Base-by-base conservation (phyloP, 1,140 invertebrate genomes). In the Lucilia cuprina region DNA sequence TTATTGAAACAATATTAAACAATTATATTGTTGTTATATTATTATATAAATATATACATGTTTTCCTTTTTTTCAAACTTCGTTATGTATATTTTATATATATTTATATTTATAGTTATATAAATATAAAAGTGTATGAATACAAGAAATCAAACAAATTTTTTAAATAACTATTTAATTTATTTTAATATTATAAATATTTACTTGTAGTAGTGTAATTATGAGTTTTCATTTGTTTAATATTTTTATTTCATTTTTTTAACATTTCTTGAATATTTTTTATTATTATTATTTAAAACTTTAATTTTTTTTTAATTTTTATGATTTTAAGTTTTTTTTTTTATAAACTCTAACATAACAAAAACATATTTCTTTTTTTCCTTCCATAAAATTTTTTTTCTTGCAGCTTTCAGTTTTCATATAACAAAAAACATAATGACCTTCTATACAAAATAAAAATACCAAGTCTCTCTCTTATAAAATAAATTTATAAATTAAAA, bases 351-450 rank as follows among this genome's bases (percentile, higher is more conserved):
- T 78, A 47, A 78, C 75, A 78, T 78, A 78, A 78, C 75, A 35
- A 78, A 47, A 41, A 35, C 75, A 78, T 78, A 78, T 78, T 78
- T 78, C 75, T 78, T 78, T 75, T 75, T 78, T 78, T 70, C 75
- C 75, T 78, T 78, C 75, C 75, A 78, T 78, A 78, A 78, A 41
- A 78, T 78, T 78, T 17, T 19, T n/a, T 78, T 78, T 78, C 75
- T 78, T 78, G 75, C 75, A 78, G 75, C 75, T 41, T 47, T 41
- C 34, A 78, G 35, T 35, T 77, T 77, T 77, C n/a, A 41, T 35
- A 74, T 41, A 25, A 74, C 17, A 30, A 35, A 77, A 77, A 77
- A n/a, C n/a, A n/a, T n/a, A n/a, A n/a, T n/a, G 74, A 77, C 74
- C 25, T 35, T 14, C 25, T 41, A 34, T 14, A 17, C 30, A 30